Evolutionary conservation across 2,797 vertebrate species (phyloP).

Genomic region (Sebastiscus albofasciatus): DNA sequence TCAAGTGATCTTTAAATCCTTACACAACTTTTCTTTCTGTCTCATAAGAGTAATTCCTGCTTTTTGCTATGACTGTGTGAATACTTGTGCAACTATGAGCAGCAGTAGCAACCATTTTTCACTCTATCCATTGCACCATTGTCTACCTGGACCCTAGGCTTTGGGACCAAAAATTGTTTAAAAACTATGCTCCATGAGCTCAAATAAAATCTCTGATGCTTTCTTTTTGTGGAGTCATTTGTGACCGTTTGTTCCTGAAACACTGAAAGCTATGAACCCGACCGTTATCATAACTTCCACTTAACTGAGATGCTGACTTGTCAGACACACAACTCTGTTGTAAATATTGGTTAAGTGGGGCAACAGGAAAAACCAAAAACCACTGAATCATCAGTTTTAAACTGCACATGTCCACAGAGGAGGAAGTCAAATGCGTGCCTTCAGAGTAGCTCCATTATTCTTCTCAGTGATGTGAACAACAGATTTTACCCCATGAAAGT

Average conservation of each 20-base stretch:
- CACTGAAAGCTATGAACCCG: not conserved
- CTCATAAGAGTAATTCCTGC: constrained; percentile 8
- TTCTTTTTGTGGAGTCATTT: constrained; percentile 42
- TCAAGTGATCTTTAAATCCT: constrained; percentile 36
- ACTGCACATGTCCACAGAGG: not conserved
- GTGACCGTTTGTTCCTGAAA: not conserved
- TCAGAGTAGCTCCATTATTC: not conserved
- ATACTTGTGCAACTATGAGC: constrained; percentile 52
- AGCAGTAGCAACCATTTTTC: constrained; percentile 54
- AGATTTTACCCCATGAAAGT: not conserved
- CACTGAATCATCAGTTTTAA: constrained; percentile 4
- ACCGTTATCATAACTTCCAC: not conserved
- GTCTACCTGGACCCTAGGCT: constrained; percentile 28
- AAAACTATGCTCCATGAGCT: constrained; percentile 55
- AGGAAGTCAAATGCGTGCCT: not conserved
- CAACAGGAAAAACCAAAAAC: not conserved
- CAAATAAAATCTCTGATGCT: constrained; percentile 67
- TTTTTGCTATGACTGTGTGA: constrained; percentile 55
- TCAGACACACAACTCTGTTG: not conserved
- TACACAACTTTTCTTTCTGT: constrained; percentile 28
- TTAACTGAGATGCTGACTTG: not conserved
- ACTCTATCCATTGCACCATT: constrained; percentile 35
- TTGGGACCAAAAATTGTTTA: constrained; percentile 35
- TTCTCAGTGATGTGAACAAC: not conserved
- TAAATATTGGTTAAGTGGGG: not conserved